These are phyloP conservation scores for Enteromius treurensis DNA, from an alignment of 2,797 vertebrate species.

Conservation along the genomic window DNA sequence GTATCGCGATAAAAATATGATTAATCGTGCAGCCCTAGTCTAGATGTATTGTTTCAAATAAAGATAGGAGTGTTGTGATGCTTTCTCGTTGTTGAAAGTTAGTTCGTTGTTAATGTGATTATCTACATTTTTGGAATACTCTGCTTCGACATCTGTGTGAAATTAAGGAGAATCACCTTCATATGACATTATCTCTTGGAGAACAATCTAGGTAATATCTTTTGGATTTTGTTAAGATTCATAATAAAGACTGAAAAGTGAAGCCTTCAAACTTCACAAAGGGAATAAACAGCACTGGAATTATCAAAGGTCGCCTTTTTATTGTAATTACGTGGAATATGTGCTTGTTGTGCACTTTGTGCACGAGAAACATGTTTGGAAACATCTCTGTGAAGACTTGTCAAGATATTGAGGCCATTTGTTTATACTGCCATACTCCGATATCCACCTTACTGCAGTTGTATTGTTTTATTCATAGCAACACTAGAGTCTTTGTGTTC, in stretches of 20 bases:
- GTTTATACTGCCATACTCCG: not conserved
- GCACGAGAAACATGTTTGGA: not conserved
- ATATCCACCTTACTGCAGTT: not conserved
- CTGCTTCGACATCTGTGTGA: too few relatives aligned
- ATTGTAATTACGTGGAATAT: not conserved
- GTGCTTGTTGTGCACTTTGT: not conserved
- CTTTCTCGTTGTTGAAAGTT: too few relatives aligned
- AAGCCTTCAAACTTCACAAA: not conserved
- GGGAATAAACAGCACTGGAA: not conserved
- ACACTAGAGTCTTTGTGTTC: not conserved
- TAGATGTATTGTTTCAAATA: too few relatives aligned
- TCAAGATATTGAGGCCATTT: too few relatives aligned
- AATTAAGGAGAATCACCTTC: too few relatives aligned
- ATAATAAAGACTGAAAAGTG: not conserved
- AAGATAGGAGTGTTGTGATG: too few relatives aligned
- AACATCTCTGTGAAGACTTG: not conserved
- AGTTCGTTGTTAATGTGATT: too few relatives aligned
- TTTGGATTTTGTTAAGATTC: not conserved
- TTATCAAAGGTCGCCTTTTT: not conserved
- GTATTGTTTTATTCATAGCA: constrained; percentile 4
- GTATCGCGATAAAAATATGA: too few relatives aligned
- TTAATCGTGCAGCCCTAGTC: too few relatives aligned
- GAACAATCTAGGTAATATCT: too few relatives aligned
- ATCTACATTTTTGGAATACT: too few relatives aligned
- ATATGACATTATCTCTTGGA: too few relatives aligned